Conservation (phyloP, 2,113 vertebrate species). For the Eudorcas thomsonii region DNA sequence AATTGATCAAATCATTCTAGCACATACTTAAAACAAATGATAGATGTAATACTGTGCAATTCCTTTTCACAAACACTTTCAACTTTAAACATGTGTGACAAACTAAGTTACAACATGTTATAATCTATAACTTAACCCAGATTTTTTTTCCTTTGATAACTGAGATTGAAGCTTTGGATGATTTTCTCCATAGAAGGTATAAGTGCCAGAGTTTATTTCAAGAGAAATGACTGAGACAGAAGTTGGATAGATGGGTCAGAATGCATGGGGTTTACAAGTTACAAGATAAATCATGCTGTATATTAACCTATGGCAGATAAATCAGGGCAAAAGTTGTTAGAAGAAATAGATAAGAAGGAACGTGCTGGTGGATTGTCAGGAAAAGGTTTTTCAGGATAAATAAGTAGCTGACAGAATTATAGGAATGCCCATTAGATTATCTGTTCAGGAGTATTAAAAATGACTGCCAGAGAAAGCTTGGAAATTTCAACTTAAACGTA, state of each 20-base stretch:
- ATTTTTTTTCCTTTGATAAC: neutral
- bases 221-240: neutral
- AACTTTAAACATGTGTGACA: neutral
- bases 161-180: neutral
- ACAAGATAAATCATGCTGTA: neutral
- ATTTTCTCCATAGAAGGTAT: neutral
- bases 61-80: neutral
- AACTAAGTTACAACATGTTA: neutral
- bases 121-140: neutral
- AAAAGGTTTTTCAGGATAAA: neutral
- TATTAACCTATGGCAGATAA: neutral
- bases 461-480: neutral
- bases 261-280: neutral
- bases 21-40: conserved; percentile 6
- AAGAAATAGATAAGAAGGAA: neutral
- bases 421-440: neutral
- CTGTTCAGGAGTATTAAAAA: neutral
- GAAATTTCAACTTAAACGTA: neutral
- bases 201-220: neutral
- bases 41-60: neutral
- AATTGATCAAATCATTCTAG: neutral
- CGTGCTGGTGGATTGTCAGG: neutral
- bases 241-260: neutral
- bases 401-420: neutral
- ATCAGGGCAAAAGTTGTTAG: neutral